A percentile compares a stretch with the other conserved stretches of the same genome.
Evolutionary conservation across 2,797 vertebrate species (phyloP).

Genomic region (Paratrypauchen microcephalus): DNA sequence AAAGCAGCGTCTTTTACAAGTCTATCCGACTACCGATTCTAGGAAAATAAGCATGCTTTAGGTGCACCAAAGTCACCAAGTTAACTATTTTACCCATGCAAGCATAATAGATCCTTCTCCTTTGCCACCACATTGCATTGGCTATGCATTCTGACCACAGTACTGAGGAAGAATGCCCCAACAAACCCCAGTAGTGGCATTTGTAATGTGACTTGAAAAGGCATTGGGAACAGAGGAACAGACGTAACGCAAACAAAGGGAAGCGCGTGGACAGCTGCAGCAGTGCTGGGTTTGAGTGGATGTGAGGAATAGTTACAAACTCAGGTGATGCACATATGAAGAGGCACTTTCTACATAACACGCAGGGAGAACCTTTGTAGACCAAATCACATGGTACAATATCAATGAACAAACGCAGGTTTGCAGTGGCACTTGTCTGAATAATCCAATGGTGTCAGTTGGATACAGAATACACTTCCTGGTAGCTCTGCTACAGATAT

Average conservation of each 20-base stretch:
- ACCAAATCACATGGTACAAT: slow-evolving; percentile 48
- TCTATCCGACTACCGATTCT: slow-evolving; percentile 83
- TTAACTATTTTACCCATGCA: slow-evolving; percentile 87
- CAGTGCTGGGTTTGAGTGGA: slow-evolving; percentile 31
- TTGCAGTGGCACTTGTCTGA: slow-evolving; percentile 70
- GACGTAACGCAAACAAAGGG: slow-evolving; percentile 25
- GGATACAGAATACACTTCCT: slow-evolving; percentile 59
- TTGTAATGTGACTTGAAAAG: slow-evolving; percentile 68
- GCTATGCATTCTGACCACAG: slow-evolving; percentile 73
- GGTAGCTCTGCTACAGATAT: slow-evolving; percentile 38
- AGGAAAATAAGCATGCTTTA: slow-evolving; percentile 87
- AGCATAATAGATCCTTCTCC: slow-evolving; percentile 81
- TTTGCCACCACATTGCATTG: slow-evolving; percentile 68
- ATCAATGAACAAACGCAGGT: slow-evolving; percentile 48
- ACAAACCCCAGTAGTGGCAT: slow-evolving; percentile 74
- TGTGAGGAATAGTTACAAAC: slow-evolving; percentile 40
- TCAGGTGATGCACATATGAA: slow-evolving; percentile 78
- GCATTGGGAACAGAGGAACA: slow-evolving; percentile 57
- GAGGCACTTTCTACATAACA: slow-evolving; percentile 87
- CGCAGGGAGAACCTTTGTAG: slow-evolving; percentile 73
- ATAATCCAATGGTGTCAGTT: slow-evolving; percentile 57
- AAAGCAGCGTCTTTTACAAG: slow-evolving; percentile 77
- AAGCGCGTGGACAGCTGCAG: slow-evolving; percentile 52
- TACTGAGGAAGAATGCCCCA: slow-evolving; percentile 74
- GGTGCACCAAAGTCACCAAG: slow-evolving; percentile 79